Evolutionary conservation across 2,888 invertebrate species (phyloP).

Genomic region (Cataglyphis albicans): DNA sequence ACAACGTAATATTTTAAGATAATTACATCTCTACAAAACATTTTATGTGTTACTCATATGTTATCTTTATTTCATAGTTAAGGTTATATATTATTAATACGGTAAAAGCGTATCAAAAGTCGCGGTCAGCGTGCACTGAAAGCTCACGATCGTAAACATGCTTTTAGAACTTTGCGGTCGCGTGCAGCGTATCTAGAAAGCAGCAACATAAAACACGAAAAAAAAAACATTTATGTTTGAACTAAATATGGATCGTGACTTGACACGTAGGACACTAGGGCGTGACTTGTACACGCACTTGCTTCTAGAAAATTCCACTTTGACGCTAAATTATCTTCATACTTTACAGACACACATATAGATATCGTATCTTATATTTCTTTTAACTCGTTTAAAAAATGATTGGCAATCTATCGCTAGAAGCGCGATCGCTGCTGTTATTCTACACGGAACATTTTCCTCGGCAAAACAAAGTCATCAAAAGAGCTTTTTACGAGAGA

Average conservation of each 20-base stretch:
- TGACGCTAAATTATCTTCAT: constrained; percentile 9
- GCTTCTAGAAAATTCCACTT: constrained; percentile 18
- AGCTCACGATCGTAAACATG: constrained; percentile 26
- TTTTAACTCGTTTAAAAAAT: not conserved
- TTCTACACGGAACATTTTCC: not conserved
- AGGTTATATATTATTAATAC: constrained; percentile 12
- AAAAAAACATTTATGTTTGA: constrained; percentile 42
- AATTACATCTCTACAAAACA: not conserved
- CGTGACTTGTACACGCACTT: constrained; percentile 4
- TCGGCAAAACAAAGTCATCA: not conserved
- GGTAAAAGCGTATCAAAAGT: not conserved
- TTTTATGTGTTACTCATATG: not conserved
- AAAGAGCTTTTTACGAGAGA: not conserved
- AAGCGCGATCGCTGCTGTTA: not conserved
- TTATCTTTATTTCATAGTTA: not conserved
- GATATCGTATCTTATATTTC: not conserved
- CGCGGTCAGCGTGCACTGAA: not conserved
- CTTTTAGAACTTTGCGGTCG: constrained; percentile 26
- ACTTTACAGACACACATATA: not conserved
- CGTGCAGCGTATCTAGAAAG: constrained; percentile 46
- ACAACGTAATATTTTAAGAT: not conserved
- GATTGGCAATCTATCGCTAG: not conserved
- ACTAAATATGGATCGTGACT: constrained; percentile 42
- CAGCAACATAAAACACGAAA: constrained; percentile 15
- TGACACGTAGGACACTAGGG: constrained; percentile 31